A percentile compares a stretch with the other conserved stretches of the same genome.
Conservation (phyloP, 1,140 invertebrate genomes). For the Scaptodrosophila lebanonensis region DNA sequence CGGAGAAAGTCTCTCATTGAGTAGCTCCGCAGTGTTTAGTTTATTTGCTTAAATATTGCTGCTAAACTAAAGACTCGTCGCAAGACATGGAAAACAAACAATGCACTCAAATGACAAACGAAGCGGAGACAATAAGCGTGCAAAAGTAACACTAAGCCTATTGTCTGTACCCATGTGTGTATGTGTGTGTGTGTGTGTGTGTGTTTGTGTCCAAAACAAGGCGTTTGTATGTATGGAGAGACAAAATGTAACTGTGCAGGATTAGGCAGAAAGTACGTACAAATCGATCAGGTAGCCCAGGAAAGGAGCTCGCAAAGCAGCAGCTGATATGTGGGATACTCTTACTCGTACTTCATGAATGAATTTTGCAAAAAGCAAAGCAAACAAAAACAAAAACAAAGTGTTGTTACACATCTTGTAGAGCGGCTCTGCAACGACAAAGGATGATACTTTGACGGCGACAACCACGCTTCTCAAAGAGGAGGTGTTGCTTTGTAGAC, state of each 20-base stretch:
- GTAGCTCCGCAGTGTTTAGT: no score
- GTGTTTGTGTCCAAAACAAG: no score
- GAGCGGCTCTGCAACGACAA: no score
- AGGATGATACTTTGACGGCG: constrained; percentile 16
- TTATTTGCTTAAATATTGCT: constrained; percentile 1
- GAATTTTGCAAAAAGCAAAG: constrained; percentile 43
- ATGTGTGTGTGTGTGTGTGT: no score
- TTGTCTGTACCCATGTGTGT: constrained; percentile 64
- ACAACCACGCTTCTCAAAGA: constrained; percentile 49
- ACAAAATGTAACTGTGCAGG: neutral
- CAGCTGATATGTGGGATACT: constrained; percentile 41
- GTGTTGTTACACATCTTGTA: constrained; percentile 15
- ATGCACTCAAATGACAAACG: constrained; percentile 64
- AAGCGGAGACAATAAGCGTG: constrained; percentile 57
- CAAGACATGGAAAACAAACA: constrained; percentile 1
- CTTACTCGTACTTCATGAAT: constrained; percentile 33
- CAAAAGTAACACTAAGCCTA: constrained; percentile 68
- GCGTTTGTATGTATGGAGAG: no score
- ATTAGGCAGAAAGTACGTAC: constrained; percentile 48
- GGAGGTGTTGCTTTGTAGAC: constrained; percentile 64
- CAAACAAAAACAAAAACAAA: constrained; percentile 33
- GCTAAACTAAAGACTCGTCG: no score
- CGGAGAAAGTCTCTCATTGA: no score
- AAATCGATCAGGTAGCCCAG: constrained; percentile 45
- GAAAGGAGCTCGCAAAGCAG: constrained; percentile 38